phyloP scores from a whole-genome alignment of 2,888 invertebrate genomes.

The Pseudococcus jackbeardsleyi region DNA sequence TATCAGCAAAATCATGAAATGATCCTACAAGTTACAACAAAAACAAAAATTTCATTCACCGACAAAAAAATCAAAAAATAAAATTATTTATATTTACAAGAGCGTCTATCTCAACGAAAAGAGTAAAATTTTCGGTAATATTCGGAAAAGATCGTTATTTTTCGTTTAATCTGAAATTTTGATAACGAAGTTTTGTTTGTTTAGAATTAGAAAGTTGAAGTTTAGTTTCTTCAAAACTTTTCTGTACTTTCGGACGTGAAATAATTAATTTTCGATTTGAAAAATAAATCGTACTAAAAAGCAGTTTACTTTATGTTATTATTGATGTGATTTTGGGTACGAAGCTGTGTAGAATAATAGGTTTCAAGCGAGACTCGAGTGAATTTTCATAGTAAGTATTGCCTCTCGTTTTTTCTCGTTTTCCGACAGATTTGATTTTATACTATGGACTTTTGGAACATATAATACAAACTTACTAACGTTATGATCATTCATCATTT shows the following conservation, averaged over 20 bases:
- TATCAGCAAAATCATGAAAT: background rate
- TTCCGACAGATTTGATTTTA: no score
- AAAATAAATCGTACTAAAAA: no score
- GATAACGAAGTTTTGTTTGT: no score
- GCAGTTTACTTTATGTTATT: no score
- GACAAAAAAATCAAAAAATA: background rate
- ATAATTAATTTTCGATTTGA: no score
- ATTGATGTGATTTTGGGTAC: no score
- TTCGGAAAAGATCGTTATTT: background rate
- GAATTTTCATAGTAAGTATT: conserved; percentile 30
- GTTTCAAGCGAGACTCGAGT: background rate
- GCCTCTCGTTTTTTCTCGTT: no score
- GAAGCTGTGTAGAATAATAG: background rate
- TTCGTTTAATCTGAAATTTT: background rate
- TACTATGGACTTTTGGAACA: no score
- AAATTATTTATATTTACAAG: background rate
- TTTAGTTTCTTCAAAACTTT: background rate
- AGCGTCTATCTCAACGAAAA: background rate
- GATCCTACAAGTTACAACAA: background rate
- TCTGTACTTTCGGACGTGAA: background rate
- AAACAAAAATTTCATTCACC: no score
- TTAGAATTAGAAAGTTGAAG: background rate
- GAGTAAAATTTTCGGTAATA: background rate
- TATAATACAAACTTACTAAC: no score
- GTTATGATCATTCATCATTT: background rate